phyloP scores from a whole-genome alignment of 2,888 invertebrate species.

The Siphlonurus alternatus region DNA sequence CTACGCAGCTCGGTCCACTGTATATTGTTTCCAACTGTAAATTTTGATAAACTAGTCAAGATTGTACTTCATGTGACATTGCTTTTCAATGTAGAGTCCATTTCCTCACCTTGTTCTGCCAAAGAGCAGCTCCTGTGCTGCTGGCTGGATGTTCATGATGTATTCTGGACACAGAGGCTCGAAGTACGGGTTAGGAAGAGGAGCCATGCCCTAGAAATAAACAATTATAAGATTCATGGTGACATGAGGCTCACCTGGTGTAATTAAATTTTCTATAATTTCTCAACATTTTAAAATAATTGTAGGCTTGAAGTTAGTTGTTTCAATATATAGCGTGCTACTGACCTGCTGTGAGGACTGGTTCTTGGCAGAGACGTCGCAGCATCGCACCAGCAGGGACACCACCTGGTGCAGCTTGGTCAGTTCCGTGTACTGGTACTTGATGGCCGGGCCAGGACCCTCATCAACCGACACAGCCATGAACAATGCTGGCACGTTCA shows the following conservation, averaged over 20 bases:
- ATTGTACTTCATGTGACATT: too few species aligned
- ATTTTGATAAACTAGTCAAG: too few species aligned
- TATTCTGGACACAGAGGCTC: constrained; percentile 42
- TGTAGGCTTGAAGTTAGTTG: too few species aligned
- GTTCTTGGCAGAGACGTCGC: constrained; percentile 61
- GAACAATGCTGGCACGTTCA: constrained; percentile 80
- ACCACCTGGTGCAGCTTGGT: constrained; percentile 87
- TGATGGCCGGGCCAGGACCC: constrained; percentile 79
- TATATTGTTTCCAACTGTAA: too few species aligned
- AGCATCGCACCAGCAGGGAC: constrained; percentile 77
- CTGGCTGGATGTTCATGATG: constrained; percentile 49
- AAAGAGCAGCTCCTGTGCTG: constrained; percentile 69
- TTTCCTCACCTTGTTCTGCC: constrained; percentile 49
- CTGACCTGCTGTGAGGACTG: constrained; percentile 17
- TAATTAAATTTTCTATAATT: too few species aligned
- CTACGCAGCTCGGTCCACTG: too few species aligned
- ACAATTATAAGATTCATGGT: background rate
- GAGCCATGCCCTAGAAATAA: constrained; percentile 29
- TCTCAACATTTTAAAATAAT: too few species aligned
- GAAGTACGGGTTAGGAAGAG: constrained; percentile 56
- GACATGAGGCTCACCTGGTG: too few species aligned
- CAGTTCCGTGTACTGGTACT: constrained; percentile 90
- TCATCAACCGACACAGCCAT: constrained; percentile 87
- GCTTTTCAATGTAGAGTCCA: too few species aligned
- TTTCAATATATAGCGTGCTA: too few species aligned